Percentiles rank a stretch among this genome's conserved stretches.
Evolutionary conservation across 2,797 vertebrate species (phyloP).

Genomic region (Austrolebias charrua): DNA sequence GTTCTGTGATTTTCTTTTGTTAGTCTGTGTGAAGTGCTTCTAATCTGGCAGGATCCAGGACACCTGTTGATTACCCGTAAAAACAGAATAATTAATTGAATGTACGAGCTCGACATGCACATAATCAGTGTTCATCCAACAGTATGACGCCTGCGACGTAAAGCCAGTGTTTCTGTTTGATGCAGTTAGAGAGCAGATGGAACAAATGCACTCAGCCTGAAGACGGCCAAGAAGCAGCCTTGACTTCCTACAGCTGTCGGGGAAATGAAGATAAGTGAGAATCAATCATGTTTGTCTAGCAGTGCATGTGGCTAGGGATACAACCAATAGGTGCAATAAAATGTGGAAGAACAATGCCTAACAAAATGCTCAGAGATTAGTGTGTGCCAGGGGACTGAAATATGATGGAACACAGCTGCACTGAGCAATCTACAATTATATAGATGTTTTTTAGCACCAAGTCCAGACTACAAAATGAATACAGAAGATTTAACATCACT

Average conservation of each 20-base stretch:
- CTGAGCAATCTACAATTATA: neutral
- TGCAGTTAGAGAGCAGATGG: conserved; percentile 6
- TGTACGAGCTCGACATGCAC: neutral
- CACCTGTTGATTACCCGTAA: conserved; percentile 20
- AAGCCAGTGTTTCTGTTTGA: neutral
- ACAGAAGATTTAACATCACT: neutral
- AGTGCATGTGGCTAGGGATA: neutral
- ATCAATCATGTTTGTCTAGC: neutral
- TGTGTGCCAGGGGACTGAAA: neutral
- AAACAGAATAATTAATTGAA: conserved; percentile 13
- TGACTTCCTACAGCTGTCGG: neutral
- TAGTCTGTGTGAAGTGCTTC: neutral
- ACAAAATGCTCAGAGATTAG: neutral
- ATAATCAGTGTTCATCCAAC: conserved; percentile 1
- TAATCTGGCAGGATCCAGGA: conserved; percentile 9
- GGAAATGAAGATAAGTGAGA: neutral
- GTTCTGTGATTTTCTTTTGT: neutral
- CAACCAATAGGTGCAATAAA: neutral
- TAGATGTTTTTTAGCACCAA: neutral
- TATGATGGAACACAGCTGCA: neutral
- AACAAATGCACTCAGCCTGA: conserved; percentile 1
- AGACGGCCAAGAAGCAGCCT: neutral
- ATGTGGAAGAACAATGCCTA: neutral
- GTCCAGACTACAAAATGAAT: neutral
- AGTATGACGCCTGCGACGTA: neutral